These are phyloP conservation scores for Tetrax tetrax DNA, from an alignment of 2,113 vertebrate genomes.

Conservation along the genomic window DNA sequence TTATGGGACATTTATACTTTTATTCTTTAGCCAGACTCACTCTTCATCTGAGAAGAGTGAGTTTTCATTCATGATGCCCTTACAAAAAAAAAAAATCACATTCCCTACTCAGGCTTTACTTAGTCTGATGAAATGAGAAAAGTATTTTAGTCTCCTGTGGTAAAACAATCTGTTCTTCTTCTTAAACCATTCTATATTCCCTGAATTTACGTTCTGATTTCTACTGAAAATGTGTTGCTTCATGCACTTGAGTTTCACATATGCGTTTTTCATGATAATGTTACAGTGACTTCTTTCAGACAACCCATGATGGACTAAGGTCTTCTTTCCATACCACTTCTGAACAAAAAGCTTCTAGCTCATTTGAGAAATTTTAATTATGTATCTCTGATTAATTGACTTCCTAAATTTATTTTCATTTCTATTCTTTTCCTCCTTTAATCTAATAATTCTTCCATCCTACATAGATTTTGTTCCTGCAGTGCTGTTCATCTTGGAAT, in stretches of 20 bases:
- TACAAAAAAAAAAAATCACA: not conserved
- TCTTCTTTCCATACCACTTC: fast-evolving
- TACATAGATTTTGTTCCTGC: not conserved
- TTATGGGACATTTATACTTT: not conserved
- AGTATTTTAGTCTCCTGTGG: not conserved
- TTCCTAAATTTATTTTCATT: not conserved
- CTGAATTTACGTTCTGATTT: not conserved
- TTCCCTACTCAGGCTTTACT: not conserved
- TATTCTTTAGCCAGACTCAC: not conserved
- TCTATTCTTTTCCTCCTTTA: not conserved
- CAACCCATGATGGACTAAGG: not conserved
- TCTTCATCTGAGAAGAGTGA: not conserved
- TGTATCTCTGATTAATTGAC: not conserved
- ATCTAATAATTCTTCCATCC: not conserved
- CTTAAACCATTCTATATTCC: not conserved
- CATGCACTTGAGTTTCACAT: not conserved
- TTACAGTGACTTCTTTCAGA: not conserved
- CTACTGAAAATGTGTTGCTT: not conserved
- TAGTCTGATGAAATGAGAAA: not conserved
- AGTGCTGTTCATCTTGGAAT: not conserved
- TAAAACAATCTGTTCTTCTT: not conserved
- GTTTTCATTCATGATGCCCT: not conserved
- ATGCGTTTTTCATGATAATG: not conserved
- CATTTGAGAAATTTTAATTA: not conserved
- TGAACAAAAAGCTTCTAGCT: not conserved